A percentile compares a stretch with the other conserved stretches of the same genome.
Conservation (phyloP, 2,113 vertebrate species). For the Cricetomys ansorgei region DNA sequence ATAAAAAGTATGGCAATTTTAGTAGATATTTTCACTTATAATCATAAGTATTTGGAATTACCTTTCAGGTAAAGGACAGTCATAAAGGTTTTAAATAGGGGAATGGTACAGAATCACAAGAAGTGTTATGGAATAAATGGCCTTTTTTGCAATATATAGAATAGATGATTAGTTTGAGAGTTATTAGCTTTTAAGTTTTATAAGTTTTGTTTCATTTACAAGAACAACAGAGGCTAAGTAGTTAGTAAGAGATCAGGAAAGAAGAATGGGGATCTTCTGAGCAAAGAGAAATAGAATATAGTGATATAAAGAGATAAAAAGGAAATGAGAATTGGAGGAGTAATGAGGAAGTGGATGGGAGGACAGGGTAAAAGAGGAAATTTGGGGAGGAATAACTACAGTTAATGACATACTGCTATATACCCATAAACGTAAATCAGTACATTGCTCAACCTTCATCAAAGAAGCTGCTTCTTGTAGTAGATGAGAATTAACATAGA, state of each 20-base stretch:
- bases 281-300: background rate
- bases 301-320: background rate
- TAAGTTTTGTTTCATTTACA: background rate
- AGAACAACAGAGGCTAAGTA: background rate
- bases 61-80: background rate
- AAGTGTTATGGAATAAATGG: background rate
- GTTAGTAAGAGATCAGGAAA: background rate
- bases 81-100: background rate
- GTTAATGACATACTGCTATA: background rate
- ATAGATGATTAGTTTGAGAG: background rate
- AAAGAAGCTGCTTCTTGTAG: background rate
- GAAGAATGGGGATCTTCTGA: background rate
- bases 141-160: background rate
- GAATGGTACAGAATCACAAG: background rate
- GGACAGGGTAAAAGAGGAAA: background rate
- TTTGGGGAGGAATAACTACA: background rate
- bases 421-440: background rate
- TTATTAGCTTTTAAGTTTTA: background rate
- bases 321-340: background rate
- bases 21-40: background rate
- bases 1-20: background rate
- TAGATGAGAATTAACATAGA: background rate
- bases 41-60: background rate
- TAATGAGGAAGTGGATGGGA: background rate
- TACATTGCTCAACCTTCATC: background rate